These are phyloP conservation scores for Spodoptera littoralis DNA, from an alignment of 2,888 invertebrate species.

Conservation along the genomic window DNA sequence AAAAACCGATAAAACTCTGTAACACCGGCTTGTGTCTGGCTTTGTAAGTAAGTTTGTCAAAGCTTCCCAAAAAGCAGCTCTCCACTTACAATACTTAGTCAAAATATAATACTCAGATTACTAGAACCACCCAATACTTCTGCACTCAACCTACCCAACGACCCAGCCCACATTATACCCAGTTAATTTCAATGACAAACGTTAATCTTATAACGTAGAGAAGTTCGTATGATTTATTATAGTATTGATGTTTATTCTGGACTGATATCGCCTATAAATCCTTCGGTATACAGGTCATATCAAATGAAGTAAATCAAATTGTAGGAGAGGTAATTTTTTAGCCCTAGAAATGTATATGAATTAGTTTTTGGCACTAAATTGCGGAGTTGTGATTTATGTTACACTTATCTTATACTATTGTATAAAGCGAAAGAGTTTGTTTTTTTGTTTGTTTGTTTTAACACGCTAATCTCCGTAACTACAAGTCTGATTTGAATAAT, in stretches of 20 bases:
- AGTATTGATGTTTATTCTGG: constrained; percentile 45
- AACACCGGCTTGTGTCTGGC: too few relatives aligned
- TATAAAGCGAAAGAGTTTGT: too few relatives aligned
- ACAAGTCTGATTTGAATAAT: too few relatives aligned
- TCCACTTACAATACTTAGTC: too few relatives aligned
- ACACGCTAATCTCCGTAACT: too few relatives aligned
- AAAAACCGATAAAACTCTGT: too few relatives aligned
- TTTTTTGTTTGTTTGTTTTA: too few relatives aligned
- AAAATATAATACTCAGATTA: too few relatives aligned
- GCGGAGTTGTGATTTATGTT: too few relatives aligned
- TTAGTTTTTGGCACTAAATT: constrained; percentile 8
- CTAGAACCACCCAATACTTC: constrained; percentile 8
- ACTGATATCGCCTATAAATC: constrained; percentile 20
- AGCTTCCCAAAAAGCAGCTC: too few relatives aligned
- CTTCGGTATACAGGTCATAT: constrained; percentile 10
- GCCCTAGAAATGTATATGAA: not conserved
- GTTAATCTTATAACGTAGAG: constrained; percentile 39
- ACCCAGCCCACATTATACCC: constrained; percentile 9
- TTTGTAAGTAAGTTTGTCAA: too few relatives aligned
- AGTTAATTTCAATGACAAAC: constrained; percentile 18
- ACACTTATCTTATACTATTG: too few relatives aligned
- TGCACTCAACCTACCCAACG: not conserved
- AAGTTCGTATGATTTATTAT: constrained; percentile 30
- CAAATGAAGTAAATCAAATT: constrained; percentile 20
- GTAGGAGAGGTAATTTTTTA: constrained; percentile 9